Conservation (phyloP, 2,888 invertebrate genomes). For the Limnephilus marmoratus region DNA sequence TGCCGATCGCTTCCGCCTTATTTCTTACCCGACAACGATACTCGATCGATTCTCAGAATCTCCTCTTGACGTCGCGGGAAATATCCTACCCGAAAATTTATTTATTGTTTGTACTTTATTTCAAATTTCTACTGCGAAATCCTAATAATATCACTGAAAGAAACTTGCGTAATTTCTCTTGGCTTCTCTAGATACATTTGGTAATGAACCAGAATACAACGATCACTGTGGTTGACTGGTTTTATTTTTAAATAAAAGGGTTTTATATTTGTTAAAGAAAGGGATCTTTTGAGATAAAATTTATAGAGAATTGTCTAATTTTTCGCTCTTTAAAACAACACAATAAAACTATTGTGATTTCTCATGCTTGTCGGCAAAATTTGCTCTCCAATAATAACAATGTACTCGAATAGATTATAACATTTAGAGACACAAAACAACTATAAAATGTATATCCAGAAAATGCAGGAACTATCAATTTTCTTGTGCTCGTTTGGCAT, state of each 20-base stretch:
- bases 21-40: conserved; percentile 27
- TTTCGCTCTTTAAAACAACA: not conserved
- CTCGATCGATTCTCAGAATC: conserved; percentile 30
- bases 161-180: not conserved
- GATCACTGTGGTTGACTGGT: no score
- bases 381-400: not conserved
- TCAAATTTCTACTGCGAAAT: not conserved
- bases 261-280: not conserved
- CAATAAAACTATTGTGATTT: not conserved
- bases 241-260: no score
- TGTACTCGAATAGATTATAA: not conserved
- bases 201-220: no score
- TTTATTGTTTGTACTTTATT: not conserved
- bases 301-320: not conserved
- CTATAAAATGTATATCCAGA: not conserved
- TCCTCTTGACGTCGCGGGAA: not conserved
- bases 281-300: not conserved
- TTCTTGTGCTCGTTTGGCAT: not conserved
- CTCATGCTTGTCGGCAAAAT: not conserved
- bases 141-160: not conserved
- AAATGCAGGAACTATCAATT: not conserved
- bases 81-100: not conserved
- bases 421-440: not conserved
- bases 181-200: not conserved
- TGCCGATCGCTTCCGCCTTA: conserved; percentile 63